Evolutionary conservation across 2,113 vertebrate species (phyloP), one percentile per base, ranked within the genome.

Genomic region (Neomonachus schauinslandi): DNA sequence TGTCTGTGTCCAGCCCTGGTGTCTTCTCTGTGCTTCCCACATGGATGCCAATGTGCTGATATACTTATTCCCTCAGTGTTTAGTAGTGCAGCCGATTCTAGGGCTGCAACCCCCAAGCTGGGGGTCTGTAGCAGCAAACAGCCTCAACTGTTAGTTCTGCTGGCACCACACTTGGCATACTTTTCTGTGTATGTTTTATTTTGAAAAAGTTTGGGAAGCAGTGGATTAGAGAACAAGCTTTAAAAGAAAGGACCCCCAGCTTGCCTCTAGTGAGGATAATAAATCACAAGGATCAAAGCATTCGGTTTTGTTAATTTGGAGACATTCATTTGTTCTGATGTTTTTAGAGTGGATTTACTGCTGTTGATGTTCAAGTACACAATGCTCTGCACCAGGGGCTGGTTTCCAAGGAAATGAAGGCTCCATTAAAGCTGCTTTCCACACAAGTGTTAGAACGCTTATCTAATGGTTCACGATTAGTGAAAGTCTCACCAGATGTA

Each of bases 351-450:
- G 18, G 28, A 87, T 95, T 94, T 91, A 51, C 55, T 79, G 72
- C 61, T 88, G 63, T 81, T n/a, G 57, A 18, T 82, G 46, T 69
- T 76, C 55, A 65, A 36, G 53, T 28, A 63, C 10, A 72, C 14
- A 28, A 1, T 2, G 16, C 53, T 71, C 10, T 69, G 36, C 36
- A 53, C 12, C n/a, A 28, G 83, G 24, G 31, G 42, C 83, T 65
- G 21, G 46, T 95, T 97, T 95, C 72, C 95, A 97, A 95, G 83
- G 92, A 92, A 91, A 74, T 69, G 31, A 81, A 79, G 67, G 14
- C 55, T 53, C n/a, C 31, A 10, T 42, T 71, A 69, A 72, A 55
- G 3, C 16, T 61, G 6, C 51, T 94, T 93, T 92, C 46, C 69
- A 51, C 13, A 6, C 33, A 31, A 46, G 61, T 65, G 28, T 61